Conservation (phyloP, 2,888 invertebrate species). For the Drosophila infuscata region DNA sequence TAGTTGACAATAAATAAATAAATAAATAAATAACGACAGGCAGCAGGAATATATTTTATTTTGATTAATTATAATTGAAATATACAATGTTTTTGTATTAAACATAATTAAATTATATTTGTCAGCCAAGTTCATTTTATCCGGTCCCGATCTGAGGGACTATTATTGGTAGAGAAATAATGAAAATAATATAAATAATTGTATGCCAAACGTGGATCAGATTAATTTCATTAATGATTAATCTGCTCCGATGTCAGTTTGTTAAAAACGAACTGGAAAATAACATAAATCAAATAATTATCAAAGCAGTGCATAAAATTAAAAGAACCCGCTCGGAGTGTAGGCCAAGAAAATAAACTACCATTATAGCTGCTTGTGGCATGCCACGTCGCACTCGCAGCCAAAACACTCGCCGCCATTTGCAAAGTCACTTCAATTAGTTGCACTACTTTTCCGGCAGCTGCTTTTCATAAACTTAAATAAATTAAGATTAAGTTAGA, state of each 20-base stretch:
- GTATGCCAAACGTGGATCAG: background rate
- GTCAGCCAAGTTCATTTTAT: background rate
- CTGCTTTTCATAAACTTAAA: background rate
- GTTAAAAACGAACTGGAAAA: background rate
- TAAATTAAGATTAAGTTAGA: slow-evolving; percentile 1
- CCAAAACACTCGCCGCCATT: slow-evolving; percentile 15
- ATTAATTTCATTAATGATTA: background rate
- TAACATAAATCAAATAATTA: background rate
- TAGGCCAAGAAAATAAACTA: slow-evolving; percentile 8
- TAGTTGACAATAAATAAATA: too few species aligned
- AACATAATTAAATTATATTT: too few species aligned
- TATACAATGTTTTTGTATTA: too few species aligned
- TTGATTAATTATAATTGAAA: too few species aligned
- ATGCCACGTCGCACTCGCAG: slow-evolving; percentile 20
- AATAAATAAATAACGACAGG: too few species aligned
- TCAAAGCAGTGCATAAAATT: background rate
- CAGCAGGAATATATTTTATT: too few species aligned
- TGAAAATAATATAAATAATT: background rate
- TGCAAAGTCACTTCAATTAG: slow-evolving; percentile 45
- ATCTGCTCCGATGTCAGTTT: background rate
- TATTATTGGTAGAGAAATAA: background rate
- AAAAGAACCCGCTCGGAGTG: slow-evolving; percentile 6
- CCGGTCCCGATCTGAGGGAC: background rate
- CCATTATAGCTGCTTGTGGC: slow-evolving; percentile 60
- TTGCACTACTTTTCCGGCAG: slow-evolving; percentile 11